These are phyloP conservation scores for Phania funesta DNA, from an alignment of 2,888 invertebrate species.

Conservation along the genomic window DNA sequence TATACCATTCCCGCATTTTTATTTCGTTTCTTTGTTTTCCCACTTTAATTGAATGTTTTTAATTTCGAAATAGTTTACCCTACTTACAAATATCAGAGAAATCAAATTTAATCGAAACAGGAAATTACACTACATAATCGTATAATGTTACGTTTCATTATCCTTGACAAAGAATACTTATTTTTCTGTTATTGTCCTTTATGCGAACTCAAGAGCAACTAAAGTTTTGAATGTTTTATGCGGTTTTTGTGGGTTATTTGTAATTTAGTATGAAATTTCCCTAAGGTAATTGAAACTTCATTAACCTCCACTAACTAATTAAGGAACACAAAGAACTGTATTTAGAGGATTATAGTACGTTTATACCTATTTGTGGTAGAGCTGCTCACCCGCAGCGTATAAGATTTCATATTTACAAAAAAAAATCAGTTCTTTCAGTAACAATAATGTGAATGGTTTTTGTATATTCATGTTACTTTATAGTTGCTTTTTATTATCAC, in stretches of 20 bases:
- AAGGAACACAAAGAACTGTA: constrained; percentile 15
- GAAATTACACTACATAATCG: constrained; percentile 63
- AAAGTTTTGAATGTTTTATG: constrained; percentile 30
- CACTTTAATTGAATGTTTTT: neutral
- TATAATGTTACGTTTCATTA: constrained; percentile 57
- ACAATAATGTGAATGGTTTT: neutral
- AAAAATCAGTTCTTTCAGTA: constrained; percentile 18
- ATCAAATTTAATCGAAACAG: constrained; percentile 60
- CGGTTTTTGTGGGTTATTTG: constrained; percentile 44
- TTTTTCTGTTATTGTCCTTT: neutral
- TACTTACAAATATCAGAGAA: constrained; percentile 18
- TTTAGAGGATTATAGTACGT: neutral
- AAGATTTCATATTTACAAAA: constrained; percentile 47
- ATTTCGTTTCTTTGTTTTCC: neutral
- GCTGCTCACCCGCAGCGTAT: constrained; percentile 56
- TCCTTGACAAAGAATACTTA: constrained; percentile 38
- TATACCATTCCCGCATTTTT: neutral
- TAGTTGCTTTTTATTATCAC: too few species aligned
- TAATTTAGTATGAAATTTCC: constrained; percentile 54
- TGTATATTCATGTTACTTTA: neutral
- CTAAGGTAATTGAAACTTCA: constrained; percentile 63
- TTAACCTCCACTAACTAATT: constrained; percentile 47
- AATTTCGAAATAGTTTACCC: constrained; percentile 20
- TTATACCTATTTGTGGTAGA: constrained; percentile 10
- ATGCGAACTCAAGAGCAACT: neutral